Evolutionary conservation across 2,888 invertebrate genomes (phyloP).

Genomic region (Tolmerus cingulatus): DNA sequence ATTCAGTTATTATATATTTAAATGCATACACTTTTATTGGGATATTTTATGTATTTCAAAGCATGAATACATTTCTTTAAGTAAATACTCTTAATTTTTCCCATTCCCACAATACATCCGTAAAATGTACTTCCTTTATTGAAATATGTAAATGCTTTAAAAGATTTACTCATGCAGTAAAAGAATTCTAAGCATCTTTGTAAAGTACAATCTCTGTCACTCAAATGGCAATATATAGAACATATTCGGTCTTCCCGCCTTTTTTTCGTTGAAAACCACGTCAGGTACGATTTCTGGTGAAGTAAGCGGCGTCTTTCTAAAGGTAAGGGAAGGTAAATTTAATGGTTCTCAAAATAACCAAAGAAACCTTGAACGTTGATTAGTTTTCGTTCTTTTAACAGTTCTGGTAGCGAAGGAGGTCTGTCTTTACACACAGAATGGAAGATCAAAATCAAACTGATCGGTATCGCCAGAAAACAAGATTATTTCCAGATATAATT

Average conservation of each 20-base stretch:
- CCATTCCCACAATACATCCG: not conserved
- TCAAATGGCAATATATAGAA: not conserved
- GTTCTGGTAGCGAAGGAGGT: slow-evolving; percentile 17
- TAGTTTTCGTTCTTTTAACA: slow-evolving; percentile 14
- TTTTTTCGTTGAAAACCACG: not conserved
- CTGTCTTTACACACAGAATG: slow-evolving; percentile 9
- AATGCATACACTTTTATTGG: not conserved
- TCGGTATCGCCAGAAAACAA: slow-evolving; percentile 7
- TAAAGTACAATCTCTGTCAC: not conserved
- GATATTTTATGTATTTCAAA: not conserved
- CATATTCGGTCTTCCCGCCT: not conserved
- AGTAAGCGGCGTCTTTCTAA: slow-evolving; percentile 1
- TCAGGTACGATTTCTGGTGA: not conserved
- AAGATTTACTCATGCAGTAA: not conserved
- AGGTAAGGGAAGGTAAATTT: slow-evolving; percentile 3
- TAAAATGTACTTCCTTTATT: not conserved
- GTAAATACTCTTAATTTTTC: not conserved
- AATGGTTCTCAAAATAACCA: slow-evolving; percentile 7
- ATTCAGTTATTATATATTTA: not conserved
- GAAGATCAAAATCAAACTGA: slow-evolving; percentile 17
- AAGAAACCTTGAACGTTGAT: slow-evolving; percentile 10
- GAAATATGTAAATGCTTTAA: not conserved
- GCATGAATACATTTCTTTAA: not conserved
- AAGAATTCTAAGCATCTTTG: not conserved
- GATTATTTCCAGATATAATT: slow-evolving; percentile 28